A percentile compares a stretch with the other conserved stretches of the same genome.
phyloP scores from a whole-genome alignment of 1,140 invertebrate genomes.

The Helicoverpa armigera region DNA sequence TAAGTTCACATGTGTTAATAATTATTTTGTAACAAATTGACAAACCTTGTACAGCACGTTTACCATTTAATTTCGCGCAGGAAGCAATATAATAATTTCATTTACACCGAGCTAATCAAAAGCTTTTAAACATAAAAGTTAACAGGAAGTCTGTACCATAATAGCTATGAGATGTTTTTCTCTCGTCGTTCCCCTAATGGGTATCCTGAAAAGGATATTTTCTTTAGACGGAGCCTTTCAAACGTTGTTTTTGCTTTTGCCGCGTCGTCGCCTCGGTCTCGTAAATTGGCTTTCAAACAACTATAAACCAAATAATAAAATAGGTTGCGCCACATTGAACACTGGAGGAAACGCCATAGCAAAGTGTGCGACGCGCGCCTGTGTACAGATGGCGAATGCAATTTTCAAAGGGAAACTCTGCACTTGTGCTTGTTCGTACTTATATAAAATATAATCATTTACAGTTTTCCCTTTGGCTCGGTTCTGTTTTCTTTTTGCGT shows the following conservation, averaged over 20 bases:
- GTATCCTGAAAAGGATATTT: conserved; percentile 56
- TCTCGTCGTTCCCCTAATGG: conserved; percentile 56
- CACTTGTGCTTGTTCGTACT: conserved; percentile 23
- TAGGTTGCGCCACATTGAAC: conserved; percentile 35
- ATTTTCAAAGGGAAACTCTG: conserved; percentile 37
- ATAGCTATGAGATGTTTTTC: conserved; percentile 56
- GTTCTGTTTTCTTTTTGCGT: conserved; percentile 9
- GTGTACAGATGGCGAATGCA: conserved; percentile 31
- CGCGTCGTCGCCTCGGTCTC: conserved; percentile 52
- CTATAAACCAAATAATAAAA: conserved; percentile 56
- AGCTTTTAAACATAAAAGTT: conserved; percentile 48
- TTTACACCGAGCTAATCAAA: conserved; percentile 41
- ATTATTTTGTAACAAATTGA: too few relatives aligned
- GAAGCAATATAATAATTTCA: conserved; percentile 42
- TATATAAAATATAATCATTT: conserved; percentile 39
- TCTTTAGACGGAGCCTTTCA: conserved; percentile 51
- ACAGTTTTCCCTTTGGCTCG: not conserved
- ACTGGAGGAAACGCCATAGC: conserved; percentile 45
- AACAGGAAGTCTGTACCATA: conserved; percentile 46
- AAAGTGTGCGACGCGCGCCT: conserved; percentile 31
- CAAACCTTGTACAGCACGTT: conserved; percentile 7
- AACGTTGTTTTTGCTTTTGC: conserved; percentile 58
- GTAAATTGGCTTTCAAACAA: conserved; percentile 64
- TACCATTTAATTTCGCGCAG: conserved; percentile 36
- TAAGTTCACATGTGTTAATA: too few relatives aligned